Conservation (phyloP, 2,113 vertebrate species). For the Andinoacara biseriatus region DNA sequence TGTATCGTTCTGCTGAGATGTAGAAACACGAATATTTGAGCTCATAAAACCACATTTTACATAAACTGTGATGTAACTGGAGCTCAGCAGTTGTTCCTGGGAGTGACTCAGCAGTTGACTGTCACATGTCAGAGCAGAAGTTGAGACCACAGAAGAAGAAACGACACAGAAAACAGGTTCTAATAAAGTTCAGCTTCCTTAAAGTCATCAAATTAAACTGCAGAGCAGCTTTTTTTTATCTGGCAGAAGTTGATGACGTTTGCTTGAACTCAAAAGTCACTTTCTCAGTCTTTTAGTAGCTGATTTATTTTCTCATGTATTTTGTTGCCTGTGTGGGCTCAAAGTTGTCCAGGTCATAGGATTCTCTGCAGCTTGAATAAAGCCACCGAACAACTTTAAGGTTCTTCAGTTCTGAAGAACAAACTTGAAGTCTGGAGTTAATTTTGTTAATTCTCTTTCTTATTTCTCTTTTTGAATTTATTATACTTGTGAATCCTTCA, state of each 20-base stretch:
- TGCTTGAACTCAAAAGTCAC: neutral
- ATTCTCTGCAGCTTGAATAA: no score
- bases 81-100: neutral
- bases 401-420: no score
- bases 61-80: neutral
- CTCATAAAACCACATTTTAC: neutral
- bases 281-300: neutral
- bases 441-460: no score
- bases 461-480: no score
- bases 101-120: constrained; percentile 44
- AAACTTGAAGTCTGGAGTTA: no score
- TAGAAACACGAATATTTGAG: neutral
- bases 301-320: neutral
- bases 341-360: no score
- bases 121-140: constrained; percentile 27
- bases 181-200: neutral
- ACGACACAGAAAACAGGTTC: neutral
- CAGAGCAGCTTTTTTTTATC: neutral
- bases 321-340: no score
- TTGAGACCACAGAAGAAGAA: neutral
- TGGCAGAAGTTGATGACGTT: neutral
- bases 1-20: neutral
- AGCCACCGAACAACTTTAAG: no score
- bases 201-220: neutral
- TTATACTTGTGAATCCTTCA: no score